Evolutionary conservation across 1,140 invertebrate genomes (phyloP), one percentile per base, ranked within the genome.

Genomic region (Ylistrum balloti): DNA sequence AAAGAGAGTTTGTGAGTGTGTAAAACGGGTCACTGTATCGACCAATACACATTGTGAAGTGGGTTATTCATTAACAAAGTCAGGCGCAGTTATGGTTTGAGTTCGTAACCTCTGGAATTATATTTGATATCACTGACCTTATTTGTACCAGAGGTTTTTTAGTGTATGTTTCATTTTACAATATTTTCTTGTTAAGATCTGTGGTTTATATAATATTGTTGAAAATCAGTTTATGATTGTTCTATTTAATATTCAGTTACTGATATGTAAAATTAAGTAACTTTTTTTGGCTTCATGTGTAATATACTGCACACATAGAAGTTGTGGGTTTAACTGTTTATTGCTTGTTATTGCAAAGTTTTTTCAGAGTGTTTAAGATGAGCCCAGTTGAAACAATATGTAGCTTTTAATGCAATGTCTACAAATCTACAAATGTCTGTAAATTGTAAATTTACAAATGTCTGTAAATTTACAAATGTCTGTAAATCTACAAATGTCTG

Each of bases 1-100:
- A 74, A 74, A 28, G 56, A 5, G 5, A 28, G 56, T 28, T 28
- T 74, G 56, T 74, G 56, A 74, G 56, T 74, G 45, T 56, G 56
- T 74, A 74, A 74, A 74, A 74, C 28, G 56, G 56, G 56, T 74
- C 56, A 74, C 56, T 74, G 28, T 74, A 74, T 28, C 56, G 56
- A 74, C 5, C n/a, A 74, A 17, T 5, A 28, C 56, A 74, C 22
- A n/a, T 9, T 28, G 28, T n/a, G 28, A 5, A 11, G 56, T 74
- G 22, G n/a, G 56, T 74, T 74, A 74, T 74, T 74, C n/a, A 74
- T 74, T 17, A n/a, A 28, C 22, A 28, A 11, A 74, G 5, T 28
- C 9, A 28, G 11, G 0, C 22, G 7, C n/a, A 28, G 20, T 74
- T 11, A 28, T 3, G 56, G 9, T n/a, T 74, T 28, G n/a, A 28